Conservation (phyloP, 2,888 invertebrate species). For the Trachelus troglodyta region DNA sequence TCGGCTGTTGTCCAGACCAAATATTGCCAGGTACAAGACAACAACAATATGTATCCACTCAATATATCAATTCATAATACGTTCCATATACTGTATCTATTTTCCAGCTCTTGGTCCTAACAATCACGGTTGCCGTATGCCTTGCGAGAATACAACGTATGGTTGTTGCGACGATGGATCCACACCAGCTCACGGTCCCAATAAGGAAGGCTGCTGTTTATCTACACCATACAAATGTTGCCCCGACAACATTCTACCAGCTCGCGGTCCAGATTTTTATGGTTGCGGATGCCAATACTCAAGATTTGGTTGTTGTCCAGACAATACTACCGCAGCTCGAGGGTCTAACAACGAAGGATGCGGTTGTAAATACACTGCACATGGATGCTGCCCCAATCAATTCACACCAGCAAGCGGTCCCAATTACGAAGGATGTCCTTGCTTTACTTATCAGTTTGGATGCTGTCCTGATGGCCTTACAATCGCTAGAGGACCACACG, state of each 20-base stretch:
- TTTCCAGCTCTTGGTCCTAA: constrained; percentile 75
- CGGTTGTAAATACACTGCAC: constrained; percentile 78
- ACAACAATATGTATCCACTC: background rate
- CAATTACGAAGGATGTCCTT: constrained; percentile 84
- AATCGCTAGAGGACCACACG: constrained; percentile 78
- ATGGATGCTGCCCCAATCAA: constrained; percentile 89
- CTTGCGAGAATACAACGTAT: constrained; percentile 76
- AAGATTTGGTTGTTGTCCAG: constrained; percentile 87
- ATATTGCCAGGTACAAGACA: constrained; percentile 70
- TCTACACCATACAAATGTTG: constrained; percentile 86
- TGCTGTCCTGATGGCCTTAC: constrained; percentile 89
- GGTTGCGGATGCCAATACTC: constrained; percentile 85
- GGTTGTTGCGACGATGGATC: constrained; percentile 90
- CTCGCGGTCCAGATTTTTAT: constrained; percentile 78
- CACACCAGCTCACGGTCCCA: constrained; percentile 87
- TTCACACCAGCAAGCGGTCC: constrained; percentile 82
- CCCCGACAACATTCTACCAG: constrained; percentile 85
- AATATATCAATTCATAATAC: background rate
- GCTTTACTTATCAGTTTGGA: constrained; percentile 88
- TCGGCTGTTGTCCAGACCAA: constrained; percentile 82
- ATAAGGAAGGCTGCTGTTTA: constrained; percentile 85
- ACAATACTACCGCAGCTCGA: constrained; percentile 80
- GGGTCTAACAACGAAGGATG: constrained; percentile 86
- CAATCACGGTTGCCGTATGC: constrained; percentile 79
- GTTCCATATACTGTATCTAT: background rate